Percentiles rank a stretch among this genome's conserved stretches.
phyloP scores from a whole-genome alignment of 2,797 vertebrate genomes.

The Cossypha heuglini region DNA sequence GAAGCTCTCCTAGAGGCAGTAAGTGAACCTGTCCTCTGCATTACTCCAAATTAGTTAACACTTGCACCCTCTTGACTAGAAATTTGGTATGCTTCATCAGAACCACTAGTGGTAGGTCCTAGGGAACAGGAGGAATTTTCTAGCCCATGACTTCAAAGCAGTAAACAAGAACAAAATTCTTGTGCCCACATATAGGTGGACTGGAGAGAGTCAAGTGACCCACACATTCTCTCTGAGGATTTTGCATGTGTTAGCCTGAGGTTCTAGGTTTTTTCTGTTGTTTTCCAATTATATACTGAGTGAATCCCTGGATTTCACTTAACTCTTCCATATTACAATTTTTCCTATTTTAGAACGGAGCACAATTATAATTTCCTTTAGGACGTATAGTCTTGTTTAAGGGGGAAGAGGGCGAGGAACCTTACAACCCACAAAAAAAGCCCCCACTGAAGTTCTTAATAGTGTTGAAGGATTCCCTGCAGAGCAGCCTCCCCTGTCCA shows the following conservation, averaged over 20 bases:
- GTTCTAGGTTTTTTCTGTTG: not conserved
- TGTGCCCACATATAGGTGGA: rapidly evolving
- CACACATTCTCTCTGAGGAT: rapidly evolving
- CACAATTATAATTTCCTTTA: not conserved
- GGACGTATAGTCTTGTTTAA: not conserved
- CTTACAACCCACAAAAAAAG: not conserved
- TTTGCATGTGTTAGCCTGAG: not conserved
- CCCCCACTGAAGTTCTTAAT: rapidly evolving
- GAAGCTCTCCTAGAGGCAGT: not conserved
- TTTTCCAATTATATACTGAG: not conserved
- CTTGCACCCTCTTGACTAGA: not conserved
- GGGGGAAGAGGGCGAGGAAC: too few relatives aligned
- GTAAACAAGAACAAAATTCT: not conserved
- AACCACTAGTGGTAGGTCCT: not conserved
- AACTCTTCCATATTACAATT: not conserved
- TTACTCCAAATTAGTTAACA: not conserved
- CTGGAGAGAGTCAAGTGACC: not conserved
- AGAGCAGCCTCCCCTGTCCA: not conserved
- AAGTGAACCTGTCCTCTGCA: not conserved
- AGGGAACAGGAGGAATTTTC: not conserved
- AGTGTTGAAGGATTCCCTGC: not conserved
- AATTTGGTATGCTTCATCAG: not conserved
- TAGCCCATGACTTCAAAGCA: not conserved
- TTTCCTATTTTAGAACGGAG: not conserved
- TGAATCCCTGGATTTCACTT: not conserved